A percentile compares a stretch with the other conserved stretches of the same genome.
Evolutionary conservation across 2,113 vertebrate genomes (phyloP).

Genomic region (Pollachius pollachius): DNA sequence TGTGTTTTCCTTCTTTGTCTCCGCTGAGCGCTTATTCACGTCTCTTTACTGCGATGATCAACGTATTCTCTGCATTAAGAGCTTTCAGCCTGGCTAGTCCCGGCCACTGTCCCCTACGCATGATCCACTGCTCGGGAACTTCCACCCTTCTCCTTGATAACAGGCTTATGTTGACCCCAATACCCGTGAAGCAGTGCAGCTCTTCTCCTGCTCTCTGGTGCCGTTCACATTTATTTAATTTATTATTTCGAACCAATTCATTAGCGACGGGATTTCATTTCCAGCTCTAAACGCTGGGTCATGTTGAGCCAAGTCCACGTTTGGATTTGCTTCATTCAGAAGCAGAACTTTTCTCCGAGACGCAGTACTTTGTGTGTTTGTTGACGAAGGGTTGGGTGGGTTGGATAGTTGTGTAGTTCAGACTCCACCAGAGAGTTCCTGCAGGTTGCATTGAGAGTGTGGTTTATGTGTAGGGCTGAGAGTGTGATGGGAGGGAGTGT

Average conservation of each 20-base stretch:
- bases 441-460: no score
- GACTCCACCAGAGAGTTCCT: no score
- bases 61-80: slow-evolving; percentile 30
- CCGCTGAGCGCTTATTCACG: slow-evolving; percentile 37
- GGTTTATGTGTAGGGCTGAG: no score
- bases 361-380: slow-evolving; percentile 3
- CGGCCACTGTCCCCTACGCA: slow-evolving; percentile 8
- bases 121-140: background rate
- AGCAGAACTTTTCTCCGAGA: slow-evolving; percentile 1
- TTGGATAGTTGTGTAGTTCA: no score
- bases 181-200: slow-evolving; percentile 49
- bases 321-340: background rate
- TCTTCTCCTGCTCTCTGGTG: slow-evolving; percentile 26
- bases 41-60: slow-evolving; percentile 38
- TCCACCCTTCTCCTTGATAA: slow-evolving; percentile 45
- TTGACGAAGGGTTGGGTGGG: background rate
- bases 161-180: slow-evolving; percentile 54
- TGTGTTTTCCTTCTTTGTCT: background rate
- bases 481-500: background rate
- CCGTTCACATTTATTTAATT: background rate
- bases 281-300: slow-evolving; percentile 24
- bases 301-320: background rate
- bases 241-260: slow-evolving; percentile 33
- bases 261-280: slow-evolving; percentile 14
- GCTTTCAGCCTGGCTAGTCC: background rate